Percentiles rank a stretch among this genome's conserved stretches.
phyloP scores from a whole-genome alignment of 1,140 invertebrate genomes.

The Drosophila albomicans region DNA sequence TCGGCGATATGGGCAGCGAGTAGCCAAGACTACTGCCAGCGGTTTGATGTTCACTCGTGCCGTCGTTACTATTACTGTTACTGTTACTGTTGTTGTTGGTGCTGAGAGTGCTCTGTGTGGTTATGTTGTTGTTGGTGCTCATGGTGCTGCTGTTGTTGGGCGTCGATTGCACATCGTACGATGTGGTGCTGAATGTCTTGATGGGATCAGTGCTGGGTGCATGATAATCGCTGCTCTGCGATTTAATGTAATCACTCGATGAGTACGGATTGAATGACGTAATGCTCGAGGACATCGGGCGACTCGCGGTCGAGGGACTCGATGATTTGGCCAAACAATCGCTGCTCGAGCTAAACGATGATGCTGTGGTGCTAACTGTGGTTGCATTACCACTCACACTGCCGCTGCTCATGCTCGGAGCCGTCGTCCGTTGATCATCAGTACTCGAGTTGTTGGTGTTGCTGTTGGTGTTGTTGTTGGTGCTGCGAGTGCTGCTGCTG shows the following conservation, averaged over 20 bases:
- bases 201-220: constrained; percentile 84
- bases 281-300: constrained; percentile 80
- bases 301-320: constrained; percentile 68
- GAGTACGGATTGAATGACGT: constrained; percentile 84
- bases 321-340: constrained; percentile 83
- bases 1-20: constrained; percentile 36
- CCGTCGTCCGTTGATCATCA: constrained; percentile 73
- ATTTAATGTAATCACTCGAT: constrained; percentile 84
- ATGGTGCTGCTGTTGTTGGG: constrained; percentile 65
- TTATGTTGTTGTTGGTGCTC: constrained; percentile 22
- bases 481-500: constrained; percentile 15
- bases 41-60: constrained; percentile 51
- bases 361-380: constrained; percentile 73
- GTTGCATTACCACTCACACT: constrained; percentile 42
- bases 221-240: constrained; percentile 82
- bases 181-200: constrained; percentile 84
- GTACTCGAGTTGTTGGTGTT: constrained; percentile 23
- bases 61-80: not conserved
- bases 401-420: constrained; percentile 67
- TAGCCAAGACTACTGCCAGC: constrained; percentile 5
- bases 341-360: constrained; percentile 80
- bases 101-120: constrained; percentile 52
- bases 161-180: constrained; percentile 78
- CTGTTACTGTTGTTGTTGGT: constrained; percentile 45
- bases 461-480: constrained; percentile 23